These are phyloP conservation scores for Drosophila eohydei DNA, from an alignment of 2,888 invertebrate species.

Conservation along the genomic window DNA sequence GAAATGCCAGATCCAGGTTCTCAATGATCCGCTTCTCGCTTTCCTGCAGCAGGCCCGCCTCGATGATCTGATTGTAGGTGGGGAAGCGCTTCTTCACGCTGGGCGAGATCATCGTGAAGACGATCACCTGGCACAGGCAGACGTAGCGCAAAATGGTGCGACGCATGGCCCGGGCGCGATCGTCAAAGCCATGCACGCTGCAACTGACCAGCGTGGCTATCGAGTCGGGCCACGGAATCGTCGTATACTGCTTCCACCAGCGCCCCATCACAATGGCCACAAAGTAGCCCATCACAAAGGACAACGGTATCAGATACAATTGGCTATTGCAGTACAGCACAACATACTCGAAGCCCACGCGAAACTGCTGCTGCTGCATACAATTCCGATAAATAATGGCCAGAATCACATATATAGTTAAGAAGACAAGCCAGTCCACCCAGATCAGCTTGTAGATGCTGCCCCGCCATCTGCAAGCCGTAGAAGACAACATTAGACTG, in stretches of 20 bases:
- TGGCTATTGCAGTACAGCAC: slow-evolving; percentile 93
- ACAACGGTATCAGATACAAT: slow-evolving; percentile 93
- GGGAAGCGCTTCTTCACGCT: slow-evolving; percentile 95
- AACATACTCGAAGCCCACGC: slow-evolving; percentile 89
- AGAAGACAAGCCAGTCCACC: slow-evolving; percentile 92
- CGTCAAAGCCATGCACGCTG: slow-evolving; percentile 92
- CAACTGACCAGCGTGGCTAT: slow-evolving; percentile 93
- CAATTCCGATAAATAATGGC: slow-evolving; percentile 57
- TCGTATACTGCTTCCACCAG: slow-evolving; percentile 94
- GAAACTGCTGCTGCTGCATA: slow-evolving; percentile 28
- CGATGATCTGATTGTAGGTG: slow-evolving; percentile 92
- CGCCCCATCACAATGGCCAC: slow-evolving; percentile 95
- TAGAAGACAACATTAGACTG: fast-evolving
- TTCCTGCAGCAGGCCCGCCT: slow-evolving; percentile 91
- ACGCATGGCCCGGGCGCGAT: slow-evolving; percentile 92
- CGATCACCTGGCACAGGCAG: slow-evolving; percentile 93
- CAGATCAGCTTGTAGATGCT: slow-evolving; percentile 97
- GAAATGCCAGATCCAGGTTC: slow-evolving; percentile 91
- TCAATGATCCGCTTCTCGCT: slow-evolving; percentile 92
- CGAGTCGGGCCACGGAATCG: slow-evolving; percentile 94
- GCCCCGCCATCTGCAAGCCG: slow-evolving; percentile 93
- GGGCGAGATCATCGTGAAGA: slow-evolving; percentile 93
- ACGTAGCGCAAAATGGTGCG: slow-evolving; percentile 92
- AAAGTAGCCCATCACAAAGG: slow-evolving; percentile 97
- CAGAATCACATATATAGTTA: slow-evolving; percentile 88